A percentile compares a stretch with the other conserved stretches of the same genome.
These are phyloP conservation scores for Campylomormyrus tamandua DNA, from an alignment of 2,113 vertebrate species.

Conservation along the genomic window DNA sequence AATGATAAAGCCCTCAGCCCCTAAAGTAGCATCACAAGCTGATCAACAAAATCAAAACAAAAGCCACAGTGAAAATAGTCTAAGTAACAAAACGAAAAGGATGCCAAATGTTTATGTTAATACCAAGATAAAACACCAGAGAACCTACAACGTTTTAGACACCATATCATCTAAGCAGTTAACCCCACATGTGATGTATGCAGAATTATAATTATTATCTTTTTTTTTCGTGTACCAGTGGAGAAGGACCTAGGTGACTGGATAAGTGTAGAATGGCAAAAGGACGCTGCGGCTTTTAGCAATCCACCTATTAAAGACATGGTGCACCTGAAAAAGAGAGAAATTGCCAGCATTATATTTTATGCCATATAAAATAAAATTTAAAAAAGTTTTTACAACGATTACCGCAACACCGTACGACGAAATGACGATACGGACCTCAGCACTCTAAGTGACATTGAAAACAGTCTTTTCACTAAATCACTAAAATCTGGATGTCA, in stretches of 20 bases:
- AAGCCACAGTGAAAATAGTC: not conserved
- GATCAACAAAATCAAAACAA: not conserved
- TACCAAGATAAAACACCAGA: not conserved
- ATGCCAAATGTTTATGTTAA: not conserved
- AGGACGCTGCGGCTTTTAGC: slow-evolving; percentile 39
- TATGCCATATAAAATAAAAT: not conserved
- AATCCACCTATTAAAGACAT: slow-evolving; percentile 48
- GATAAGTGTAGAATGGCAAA: slow-evolving; percentile 40
- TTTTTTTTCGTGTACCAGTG: slow-evolving; percentile 39
- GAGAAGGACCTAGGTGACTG: slow-evolving; percentile 36
- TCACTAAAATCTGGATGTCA: not conserved
- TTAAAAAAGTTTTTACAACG: not conserved
- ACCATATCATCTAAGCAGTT: not conserved
- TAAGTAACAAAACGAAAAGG: not conserved
- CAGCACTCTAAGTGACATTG: not conserved
- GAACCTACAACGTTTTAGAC: not conserved
- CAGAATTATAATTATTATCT: not conserved
- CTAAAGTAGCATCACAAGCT: not conserved
- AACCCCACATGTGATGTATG: too few species aligned
- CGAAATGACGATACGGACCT: not conserved
- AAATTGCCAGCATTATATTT: not conserved
- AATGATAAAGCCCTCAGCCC: not conserved
- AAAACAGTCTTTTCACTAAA: not conserved
- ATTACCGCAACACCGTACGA: not conserved
- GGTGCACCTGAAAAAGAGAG: not conserved